Evolutionary conservation across 1,140 invertebrate genomes (phyloP).

Genomic region (Bombus ignitus): DNA sequence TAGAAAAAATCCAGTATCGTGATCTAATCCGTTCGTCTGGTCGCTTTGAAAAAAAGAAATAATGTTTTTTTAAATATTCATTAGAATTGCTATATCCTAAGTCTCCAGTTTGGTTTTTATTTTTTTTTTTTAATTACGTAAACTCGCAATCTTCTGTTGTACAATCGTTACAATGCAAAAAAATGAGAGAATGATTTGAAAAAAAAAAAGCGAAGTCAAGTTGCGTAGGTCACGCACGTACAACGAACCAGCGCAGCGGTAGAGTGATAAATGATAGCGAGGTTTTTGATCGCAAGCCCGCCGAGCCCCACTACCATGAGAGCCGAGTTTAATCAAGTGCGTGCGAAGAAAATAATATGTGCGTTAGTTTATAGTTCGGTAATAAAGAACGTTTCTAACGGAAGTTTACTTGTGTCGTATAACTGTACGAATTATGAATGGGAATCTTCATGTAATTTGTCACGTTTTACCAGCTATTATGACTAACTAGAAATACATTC

Average conservation of each 20-base stretch:
- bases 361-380: not conserved
- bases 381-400: slow-evolving; percentile 21
- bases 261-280: slow-evolving; percentile 54
- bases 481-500: not conserved
- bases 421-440: slow-evolving; percentile 31
- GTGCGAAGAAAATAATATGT: slow-evolving; percentile 43
- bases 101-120: accelerated
- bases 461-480: not conserved
- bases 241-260: slow-evolving; percentile 32
- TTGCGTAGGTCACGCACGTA: slow-evolving; percentile 59
- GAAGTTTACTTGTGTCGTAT: slow-evolving; percentile 26
- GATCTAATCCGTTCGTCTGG: not conserved
- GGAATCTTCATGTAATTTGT: slow-evolving; percentile 3
- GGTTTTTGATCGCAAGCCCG: slow-evolving; percentile 48
- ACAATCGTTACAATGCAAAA: not conserved
- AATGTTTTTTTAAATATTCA: not conserved
- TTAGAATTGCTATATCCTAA: not conserved
- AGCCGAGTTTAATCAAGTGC: slow-evolving; percentile 45
- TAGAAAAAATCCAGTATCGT: not conserved
- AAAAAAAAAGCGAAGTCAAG: not conserved
- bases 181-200: not conserved
- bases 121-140: not conserved
- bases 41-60: not conserved
- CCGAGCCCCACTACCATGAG: slow-evolving; percentile 9
- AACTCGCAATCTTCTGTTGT: not conserved